phyloP scores from a whole-genome alignment of 1,140 invertebrate species.

The Diorhabda sublineata region DNA sequence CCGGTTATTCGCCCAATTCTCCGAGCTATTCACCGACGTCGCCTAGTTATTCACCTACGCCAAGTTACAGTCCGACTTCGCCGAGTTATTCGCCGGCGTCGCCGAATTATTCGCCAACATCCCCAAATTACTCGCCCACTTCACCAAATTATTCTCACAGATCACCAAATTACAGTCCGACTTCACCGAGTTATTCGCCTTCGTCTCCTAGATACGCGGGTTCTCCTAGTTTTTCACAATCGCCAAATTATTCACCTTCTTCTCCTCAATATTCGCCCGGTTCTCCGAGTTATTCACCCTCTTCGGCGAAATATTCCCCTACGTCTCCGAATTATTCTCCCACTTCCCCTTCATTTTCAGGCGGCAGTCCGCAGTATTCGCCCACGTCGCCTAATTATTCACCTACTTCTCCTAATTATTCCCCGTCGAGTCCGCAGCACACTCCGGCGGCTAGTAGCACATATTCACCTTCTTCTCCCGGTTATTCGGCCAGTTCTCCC shows the following conservation, averaged over 20 bases:
- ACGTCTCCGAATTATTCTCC: conserved; percentile 75
- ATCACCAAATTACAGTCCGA: conserved; percentile 70
- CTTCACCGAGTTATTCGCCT: conserved; percentile 68
- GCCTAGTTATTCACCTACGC: conserved; percentile 71
- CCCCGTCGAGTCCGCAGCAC: conserved; percentile 67
- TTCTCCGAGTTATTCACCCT: conserved; percentile 69
- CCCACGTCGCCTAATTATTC: conserved; percentile 74
- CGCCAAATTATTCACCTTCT: conserved; percentile 69
- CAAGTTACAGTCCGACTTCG: conserved; percentile 64
- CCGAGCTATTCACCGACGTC: conserved; percentile 75
- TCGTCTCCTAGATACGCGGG: conserved; percentile 71
- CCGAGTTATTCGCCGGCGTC: conserved; percentile 69
- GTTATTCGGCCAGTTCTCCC: conserved; percentile 36
- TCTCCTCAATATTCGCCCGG: conserved; percentile 63
- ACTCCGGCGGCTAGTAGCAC: conserved; percentile 63
- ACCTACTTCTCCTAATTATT: conserved; percentile 75
- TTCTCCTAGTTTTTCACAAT: conserved; percentile 69
- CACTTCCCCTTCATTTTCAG: conserved; percentile 69
- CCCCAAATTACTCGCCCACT: conserved; percentile 66
- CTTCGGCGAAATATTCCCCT: conserved; percentile 68
- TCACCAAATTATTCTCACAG: conserved; percentile 64
- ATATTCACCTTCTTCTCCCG: conserved; percentile 79
- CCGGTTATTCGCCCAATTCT: conserved; percentile 67
- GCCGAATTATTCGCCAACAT: conserved; percentile 66
- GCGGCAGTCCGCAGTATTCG: conserved; percentile 64